Percentiles rank a stretch among this genome's conserved stretches.
These are phyloP conservation scores for Hemichromis elongatus DNA, from an alignment of 2,113 vertebrate species.

Conservation along the genomic window DNA sequence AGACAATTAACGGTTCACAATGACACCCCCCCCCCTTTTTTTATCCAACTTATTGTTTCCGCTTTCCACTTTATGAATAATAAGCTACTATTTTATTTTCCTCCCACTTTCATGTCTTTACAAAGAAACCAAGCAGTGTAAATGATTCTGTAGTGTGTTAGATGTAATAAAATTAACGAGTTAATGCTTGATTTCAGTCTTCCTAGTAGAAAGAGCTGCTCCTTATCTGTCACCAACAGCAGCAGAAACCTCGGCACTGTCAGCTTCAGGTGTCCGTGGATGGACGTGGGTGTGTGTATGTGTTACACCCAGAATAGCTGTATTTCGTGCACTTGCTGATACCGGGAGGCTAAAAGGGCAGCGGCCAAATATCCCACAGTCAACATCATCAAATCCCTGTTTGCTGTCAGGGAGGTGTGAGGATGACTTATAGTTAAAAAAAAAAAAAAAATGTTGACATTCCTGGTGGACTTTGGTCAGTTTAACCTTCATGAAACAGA, in stretches of 20 bases:
- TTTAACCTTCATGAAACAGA: background rate
- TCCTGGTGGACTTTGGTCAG: background rate
- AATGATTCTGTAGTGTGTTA: background rate
- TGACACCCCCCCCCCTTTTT: background rate
- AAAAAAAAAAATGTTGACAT: background rate
- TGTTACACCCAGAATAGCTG: background rate
- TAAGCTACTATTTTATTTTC: background rate
- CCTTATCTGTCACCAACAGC: constrained; percentile 1
- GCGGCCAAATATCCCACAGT: constrained; percentile 14
- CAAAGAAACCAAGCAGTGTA: background rate
- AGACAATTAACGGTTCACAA: rapidly evolving
- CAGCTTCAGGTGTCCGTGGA: constrained; percentile 28
- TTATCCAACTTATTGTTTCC: background rate
- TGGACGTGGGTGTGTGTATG: background rate
- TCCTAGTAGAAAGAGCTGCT: background rate
- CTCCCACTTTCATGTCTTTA: rapidly evolving
- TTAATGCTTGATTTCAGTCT: background rate
- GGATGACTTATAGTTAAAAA: background rate
- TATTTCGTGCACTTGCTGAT: constrained; percentile 14
- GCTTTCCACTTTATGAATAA: background rate
- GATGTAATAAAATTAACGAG: background rate
- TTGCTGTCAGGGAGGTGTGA: background rate
- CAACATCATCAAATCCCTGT: background rate
- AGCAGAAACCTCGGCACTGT: constrained; percentile 14
- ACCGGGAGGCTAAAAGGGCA: background rate